A percentile compares a stretch with the other conserved stretches of the same genome.
Conservation (phyloP, 2,113 vertebrate genomes). For the Xiphophorus hellerii region DNA sequence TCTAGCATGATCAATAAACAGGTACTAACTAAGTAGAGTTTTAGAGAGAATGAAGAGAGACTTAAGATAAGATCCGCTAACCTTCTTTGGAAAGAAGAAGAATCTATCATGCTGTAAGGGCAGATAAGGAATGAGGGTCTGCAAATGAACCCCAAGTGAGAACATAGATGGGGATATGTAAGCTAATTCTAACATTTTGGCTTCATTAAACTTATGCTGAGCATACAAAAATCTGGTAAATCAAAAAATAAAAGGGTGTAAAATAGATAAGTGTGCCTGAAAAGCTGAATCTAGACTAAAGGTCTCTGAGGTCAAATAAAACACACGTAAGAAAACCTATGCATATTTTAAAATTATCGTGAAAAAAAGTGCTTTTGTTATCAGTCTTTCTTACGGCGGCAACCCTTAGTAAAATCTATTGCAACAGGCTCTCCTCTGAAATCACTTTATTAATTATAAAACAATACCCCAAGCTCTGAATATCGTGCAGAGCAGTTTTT, state of each 20-base stretch:
- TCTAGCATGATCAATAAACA: slow-evolving; percentile 77
- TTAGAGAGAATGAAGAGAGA: slow-evolving; percentile 52
- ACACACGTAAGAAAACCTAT: too few relatives aligned
- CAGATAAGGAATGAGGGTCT: slow-evolving; percentile 8
- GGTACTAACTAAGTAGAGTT: slow-evolving; percentile 69
- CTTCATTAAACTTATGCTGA: not conserved
- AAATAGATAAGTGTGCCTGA: slow-evolving; percentile 19
- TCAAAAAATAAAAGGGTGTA: slow-evolving; percentile 3
- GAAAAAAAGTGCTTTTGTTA: not conserved
- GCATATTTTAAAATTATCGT: not conserved
- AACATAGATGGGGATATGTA: not conserved
- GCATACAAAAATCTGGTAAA: not conserved
- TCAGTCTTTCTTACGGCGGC: not conserved
- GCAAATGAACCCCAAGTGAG: slow-evolving; percentile 28
- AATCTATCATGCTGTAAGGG: slow-evolving; percentile 8
- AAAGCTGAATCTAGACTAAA: slow-evolving; percentile 15
- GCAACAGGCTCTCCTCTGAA: not conserved
- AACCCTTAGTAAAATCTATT: not conserved
- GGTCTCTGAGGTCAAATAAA: too few relatives aligned
- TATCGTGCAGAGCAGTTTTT: not conserved
- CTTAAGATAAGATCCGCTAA: slow-evolving; percentile 42
- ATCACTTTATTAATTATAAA: not conserved
- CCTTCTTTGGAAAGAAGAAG: slow-evolving; percentile 14
- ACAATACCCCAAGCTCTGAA: not conserved
- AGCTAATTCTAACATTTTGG: slow-evolving; percentile 18